These are phyloP conservation scores for Patiria pectinifera DNA, from an alignment of 53 echinoderm and acorn worm genomes.

Conservation along the genomic window DNA sequence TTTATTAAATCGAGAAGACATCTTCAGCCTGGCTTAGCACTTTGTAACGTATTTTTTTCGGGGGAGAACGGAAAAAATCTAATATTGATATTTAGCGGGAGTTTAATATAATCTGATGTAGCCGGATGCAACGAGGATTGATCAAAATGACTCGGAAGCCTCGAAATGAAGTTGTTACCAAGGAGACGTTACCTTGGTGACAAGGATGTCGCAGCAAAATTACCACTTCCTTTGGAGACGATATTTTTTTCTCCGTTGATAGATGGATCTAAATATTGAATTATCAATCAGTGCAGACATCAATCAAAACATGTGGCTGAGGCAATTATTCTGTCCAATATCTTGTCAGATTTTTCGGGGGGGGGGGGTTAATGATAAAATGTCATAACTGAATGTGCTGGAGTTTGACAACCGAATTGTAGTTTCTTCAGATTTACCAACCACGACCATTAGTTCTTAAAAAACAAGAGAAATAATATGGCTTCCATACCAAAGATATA, in stretches of 20 bases:
- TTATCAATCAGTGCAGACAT: background rate
- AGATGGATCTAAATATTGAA: background rate
- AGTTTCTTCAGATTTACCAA: too few species aligned
- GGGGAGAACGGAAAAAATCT: conserved; percentile 1
- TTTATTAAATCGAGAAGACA: conserved; percentile 22
- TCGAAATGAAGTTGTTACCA: background rate
- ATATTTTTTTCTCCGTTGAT: background rate
- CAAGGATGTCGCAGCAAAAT: background rate
- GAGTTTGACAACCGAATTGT: too few species aligned
- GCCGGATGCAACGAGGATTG: background rate
- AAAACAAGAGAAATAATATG: too few species aligned
- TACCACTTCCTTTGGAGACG: background rate
- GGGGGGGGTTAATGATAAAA: too few species aligned
- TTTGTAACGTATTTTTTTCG: conserved; percentile 25
- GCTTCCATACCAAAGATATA: too few species aligned
- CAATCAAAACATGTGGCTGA: background rate
- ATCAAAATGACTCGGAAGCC: background rate
- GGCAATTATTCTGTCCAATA: background rate
- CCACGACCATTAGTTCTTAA: too few species aligned
- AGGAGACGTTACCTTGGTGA: conserved; percentile 12
- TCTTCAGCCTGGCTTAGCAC: conserved; percentile 15
- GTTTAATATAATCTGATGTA: conserved; percentile 3
- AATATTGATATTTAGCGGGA: conserved; percentile 31
- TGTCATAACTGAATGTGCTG: too few species aligned
- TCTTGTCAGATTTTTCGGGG: background rate